phyloP scores from a whole-genome alignment of 2,113 vertebrate genomes.

The Perccottus glenii region DNA sequence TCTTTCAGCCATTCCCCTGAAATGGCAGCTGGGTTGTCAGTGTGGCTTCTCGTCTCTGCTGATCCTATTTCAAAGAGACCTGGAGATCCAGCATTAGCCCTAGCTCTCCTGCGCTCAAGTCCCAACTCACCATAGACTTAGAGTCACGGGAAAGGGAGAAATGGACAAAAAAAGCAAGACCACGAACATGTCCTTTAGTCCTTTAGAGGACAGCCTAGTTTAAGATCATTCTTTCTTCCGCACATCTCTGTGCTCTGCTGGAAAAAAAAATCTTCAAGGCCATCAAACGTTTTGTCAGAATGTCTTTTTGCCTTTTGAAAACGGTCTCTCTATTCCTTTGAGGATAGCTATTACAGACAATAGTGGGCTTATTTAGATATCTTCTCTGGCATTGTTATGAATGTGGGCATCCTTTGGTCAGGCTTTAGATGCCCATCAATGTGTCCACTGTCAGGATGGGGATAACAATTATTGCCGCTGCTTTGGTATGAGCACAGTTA shows the following conservation, averaged over 20 bases:
- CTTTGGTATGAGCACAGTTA: slow-evolving; percentile 83
- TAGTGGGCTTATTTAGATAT: slow-evolving; percentile 78
- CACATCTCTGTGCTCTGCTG: slow-evolving; percentile 40
- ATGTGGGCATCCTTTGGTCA: slow-evolving; percentile 79
- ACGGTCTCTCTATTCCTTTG: slow-evolving; percentile 51
- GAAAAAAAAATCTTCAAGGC: slow-evolving; percentile 43
- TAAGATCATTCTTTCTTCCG: slow-evolving; percentile 60
- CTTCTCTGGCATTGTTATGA: slow-evolving; percentile 70
- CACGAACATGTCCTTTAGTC: slow-evolving; percentile 60
- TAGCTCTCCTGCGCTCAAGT: slow-evolving; percentile 63
- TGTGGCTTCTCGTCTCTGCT: slow-evolving; percentile 73
- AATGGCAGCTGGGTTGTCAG: slow-evolving; percentile 76
- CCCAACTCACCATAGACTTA: slow-evolving; percentile 66
- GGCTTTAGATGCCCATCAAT: slow-evolving; percentile 84
- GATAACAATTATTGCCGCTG: slow-evolving; percentile 89
- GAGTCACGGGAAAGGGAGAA: slow-evolving; percentile 57
- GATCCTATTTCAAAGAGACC: slow-evolving; percentile 80
- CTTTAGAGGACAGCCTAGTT: slow-evolving; percentile 70
- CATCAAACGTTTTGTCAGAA: slow-evolving; percentile 66
- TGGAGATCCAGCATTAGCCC: slow-evolving; percentile 73
- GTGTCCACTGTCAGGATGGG: slow-evolving; percentile 79
- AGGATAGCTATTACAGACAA: slow-evolving; percentile 62
- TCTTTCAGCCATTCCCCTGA: slow-evolving; percentile 69
- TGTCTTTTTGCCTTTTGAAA: slow-evolving; percentile 53
- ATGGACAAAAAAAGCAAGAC: slow-evolving; percentile 44